Base-by-base conservation (phyloP, 1,140 invertebrate species). In the Phenacoccus solenopsis region DNA sequence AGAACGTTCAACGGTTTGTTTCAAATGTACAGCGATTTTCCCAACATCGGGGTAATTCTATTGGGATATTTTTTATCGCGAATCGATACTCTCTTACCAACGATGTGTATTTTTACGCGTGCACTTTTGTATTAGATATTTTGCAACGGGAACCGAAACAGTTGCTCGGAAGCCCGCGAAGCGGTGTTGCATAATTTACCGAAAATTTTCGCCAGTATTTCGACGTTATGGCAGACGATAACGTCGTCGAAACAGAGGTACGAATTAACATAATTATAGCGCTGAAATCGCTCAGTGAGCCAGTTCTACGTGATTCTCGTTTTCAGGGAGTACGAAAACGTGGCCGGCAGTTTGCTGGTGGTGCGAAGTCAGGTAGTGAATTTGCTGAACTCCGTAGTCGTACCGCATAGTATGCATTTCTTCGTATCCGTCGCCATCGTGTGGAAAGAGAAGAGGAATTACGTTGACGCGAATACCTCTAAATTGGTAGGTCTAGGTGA, bases 341-440 rank as follows among this genome's bases (percentile, higher is more conserved):
- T 86, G 0, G 80, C 84, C 27, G 85, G 84, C 38, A 84, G 82
- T 79, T 81, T 82, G 3, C 80, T 87, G 79, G 81, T 87, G 71
- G 85, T 90, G 0, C 87, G 88, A 70, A 87, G 90, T 74, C 88
- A 92, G 73, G 82, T 96, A 27, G 77, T 96, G 68, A 90, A 93
- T 76, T 88, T 95, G 70, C 77, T 96, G 0, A 93, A 90, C 76
- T 93, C 94, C 1, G 88, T 96, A 61, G 91, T 91, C 16, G 84
- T 91, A 49, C 88, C 92, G 76, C 91, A 96, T 78, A 88, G 90
- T 28, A 82, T 85, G 13, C 89, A 89, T 76, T 91, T 96, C 72
- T 79, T 96, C 67, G 87, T 88, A 21, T 89, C 93, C 13, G 84
- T 96, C 72, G 90, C 90, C n/a, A 87, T 93, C 49, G 91, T 91